Percentiles rank a stretch among this genome's conserved stretches.
These are phyloP conservation scores for Sphenodon punctatus DNA, from an alignment of 2,797 vertebrate genomes.

Conservation along the genomic window DNA sequence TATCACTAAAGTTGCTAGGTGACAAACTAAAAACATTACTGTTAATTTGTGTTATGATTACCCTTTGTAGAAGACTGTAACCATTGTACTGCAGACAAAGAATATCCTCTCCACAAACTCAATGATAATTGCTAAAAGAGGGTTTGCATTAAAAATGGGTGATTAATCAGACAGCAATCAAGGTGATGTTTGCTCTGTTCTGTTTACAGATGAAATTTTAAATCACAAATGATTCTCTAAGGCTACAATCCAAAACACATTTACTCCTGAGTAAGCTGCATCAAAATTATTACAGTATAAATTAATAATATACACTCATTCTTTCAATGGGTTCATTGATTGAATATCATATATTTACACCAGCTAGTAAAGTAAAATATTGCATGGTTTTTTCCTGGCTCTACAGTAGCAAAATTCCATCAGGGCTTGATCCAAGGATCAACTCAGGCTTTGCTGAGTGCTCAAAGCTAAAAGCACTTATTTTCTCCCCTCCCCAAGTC, in stretches of 20 bases:
- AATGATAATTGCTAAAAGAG: slow-evolving; percentile 26
- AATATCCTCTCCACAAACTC: not conserved
- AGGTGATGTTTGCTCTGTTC: not conserved
- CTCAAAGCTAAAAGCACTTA: too few species aligned
- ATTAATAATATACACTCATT: not conserved
- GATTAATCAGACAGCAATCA: slow-evolving; percentile 4
- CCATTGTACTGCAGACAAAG: not conserved
- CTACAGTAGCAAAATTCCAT: not conserved
- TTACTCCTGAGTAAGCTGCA: too few species aligned
- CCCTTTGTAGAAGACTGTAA: slow-evolving; percentile 4
- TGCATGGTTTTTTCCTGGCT: not conserved
- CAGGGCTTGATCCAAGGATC: too few species aligned
- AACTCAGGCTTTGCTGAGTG: too few species aligned
- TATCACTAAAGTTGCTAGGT: slow-evolving; percentile 1
- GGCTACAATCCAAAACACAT: too few species aligned
- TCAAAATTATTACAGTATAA: too few species aligned
- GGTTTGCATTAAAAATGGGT: slow-evolving; percentile 1
- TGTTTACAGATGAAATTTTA: slow-evolving; percentile 12
- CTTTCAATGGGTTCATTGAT: slow-evolving; percentile 14
- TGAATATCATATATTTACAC: not conserved
- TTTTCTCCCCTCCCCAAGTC: too few species aligned
- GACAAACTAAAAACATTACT: slow-evolving; percentile 19
- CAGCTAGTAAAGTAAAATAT: slow-evolving; percentile 9
- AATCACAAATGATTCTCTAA: not conserved
- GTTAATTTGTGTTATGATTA: slow-evolving; percentile 23